Conservation (phyloP, 2,113 vertebrate genomes). For the Malurus alboscapulatus region DNA sequence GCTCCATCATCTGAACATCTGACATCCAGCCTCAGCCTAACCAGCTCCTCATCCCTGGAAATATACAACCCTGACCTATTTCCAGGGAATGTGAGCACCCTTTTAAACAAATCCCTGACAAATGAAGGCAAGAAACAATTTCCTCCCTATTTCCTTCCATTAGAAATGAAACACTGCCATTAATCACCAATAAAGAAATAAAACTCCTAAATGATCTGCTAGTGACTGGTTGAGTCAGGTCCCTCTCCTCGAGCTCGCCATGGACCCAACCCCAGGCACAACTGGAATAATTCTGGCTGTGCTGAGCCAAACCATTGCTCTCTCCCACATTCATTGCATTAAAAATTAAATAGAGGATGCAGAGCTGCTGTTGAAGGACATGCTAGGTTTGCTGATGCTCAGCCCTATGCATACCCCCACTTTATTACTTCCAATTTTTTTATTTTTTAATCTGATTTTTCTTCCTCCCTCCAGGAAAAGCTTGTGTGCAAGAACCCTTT, state of each 20-base stretch:
- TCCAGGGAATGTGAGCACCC: neutral
- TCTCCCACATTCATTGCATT: neutral
- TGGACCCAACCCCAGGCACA: neutral
- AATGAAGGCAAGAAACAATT: slow-evolving; percentile 50
- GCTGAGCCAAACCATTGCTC: neutral
- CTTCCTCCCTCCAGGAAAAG: neutral
- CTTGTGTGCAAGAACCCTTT: neutral
- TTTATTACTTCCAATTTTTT: neutral
- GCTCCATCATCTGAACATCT: neutral
- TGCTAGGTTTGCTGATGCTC: neutral
- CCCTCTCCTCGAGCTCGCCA: neutral
- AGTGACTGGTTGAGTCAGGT: neutral
- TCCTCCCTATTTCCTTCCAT: slow-evolving; percentile 57
- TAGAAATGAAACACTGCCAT: slow-evolving; percentile 11
- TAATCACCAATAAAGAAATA: slow-evolving; percentile 48
- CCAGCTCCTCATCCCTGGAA: neutral
- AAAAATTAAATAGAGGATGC: neutral
- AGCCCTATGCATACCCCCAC: neutral
- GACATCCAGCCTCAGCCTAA: neutral
- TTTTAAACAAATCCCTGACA: slow-evolving; percentile 44
- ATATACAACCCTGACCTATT: slow-evolving; percentile 4
- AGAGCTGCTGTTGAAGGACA: neutral
- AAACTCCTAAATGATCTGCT: neutral
- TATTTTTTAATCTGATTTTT: neutral
- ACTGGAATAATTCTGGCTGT: neutral